phyloP scores from a whole-genome alignment of 2,113 vertebrate species.

The Anser cygnoides region DNA sequence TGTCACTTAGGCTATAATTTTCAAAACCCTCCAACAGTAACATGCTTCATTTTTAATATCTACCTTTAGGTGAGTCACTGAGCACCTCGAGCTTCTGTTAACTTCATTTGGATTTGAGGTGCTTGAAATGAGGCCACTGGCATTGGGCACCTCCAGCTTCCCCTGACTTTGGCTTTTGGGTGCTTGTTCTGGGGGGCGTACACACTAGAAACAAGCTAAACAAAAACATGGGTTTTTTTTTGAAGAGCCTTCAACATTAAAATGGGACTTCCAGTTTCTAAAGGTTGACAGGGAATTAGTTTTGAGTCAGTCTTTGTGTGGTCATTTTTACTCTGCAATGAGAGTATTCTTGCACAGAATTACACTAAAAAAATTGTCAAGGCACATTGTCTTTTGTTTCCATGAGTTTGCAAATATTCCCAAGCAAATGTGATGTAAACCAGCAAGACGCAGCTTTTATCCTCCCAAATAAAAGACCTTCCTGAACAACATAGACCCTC shows the following conservation, averaged over 20 bases:
- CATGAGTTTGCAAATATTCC: slow-evolving; percentile 48
- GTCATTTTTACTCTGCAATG: slow-evolving; percentile 52
- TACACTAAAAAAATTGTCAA: slow-evolving; percentile 39
- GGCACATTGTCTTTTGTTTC: slow-evolving; percentile 66
- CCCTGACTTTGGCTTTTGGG: background rate
- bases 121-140: background rate
- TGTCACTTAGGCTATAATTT: background rate
- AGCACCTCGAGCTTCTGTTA: background rate
- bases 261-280: slow-evolving; percentile 53
- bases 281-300: slow-evolving; percentile 5
- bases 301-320: slow-evolving; percentile 64
- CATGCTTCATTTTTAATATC: background rate
- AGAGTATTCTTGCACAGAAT: slow-evolving; percentile 36
- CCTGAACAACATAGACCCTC: background rate
- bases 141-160: background rate
- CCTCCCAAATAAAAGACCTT: background rate
- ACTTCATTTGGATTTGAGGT: background rate
- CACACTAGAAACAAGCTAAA: background rate
- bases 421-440: slow-evolving; percentile 52
- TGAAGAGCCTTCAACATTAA: background rate
- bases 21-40: background rate
- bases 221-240: background rate
- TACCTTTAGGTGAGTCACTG: background rate
- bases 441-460: slow-evolving; percentile 25
- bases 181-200: background rate